phyloP scores from a whole-genome alignment of 2,888 invertebrate genomes.

The Mermis nigrescens region DNA sequence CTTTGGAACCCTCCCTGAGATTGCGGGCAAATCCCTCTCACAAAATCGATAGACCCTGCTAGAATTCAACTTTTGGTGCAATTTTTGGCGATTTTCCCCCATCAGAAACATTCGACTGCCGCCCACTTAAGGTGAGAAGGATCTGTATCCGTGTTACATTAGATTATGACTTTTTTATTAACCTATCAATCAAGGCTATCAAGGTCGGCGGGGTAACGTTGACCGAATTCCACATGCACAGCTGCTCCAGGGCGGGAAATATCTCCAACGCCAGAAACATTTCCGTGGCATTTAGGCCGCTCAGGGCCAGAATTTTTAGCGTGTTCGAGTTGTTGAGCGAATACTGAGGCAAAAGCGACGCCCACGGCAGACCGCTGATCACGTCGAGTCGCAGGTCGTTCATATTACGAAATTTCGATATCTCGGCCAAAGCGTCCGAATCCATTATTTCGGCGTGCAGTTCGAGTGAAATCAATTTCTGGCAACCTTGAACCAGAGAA shows the following conservation, averaged over 20 bases:
- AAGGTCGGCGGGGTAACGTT: background rate
- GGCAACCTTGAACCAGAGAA: background rate
- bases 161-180: background rate
- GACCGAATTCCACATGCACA: slow-evolving; percentile 5
- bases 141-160: too few relatives aligned
- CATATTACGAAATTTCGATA: background rate
- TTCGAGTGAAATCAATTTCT: background rate
- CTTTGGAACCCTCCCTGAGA: too few relatives aligned
- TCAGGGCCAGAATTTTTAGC: slow-evolving; percentile 3
- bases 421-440: background rate
- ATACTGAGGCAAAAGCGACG: background rate
- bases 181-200: background rate
- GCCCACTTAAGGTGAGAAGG: too few relatives aligned
- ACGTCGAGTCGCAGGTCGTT: slow-evolving; percentile 4
- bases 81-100: too few relatives aligned
- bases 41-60: too few relatives aligned
- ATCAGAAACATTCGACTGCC: too few relatives aligned
- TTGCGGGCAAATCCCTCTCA: too few relatives aligned
- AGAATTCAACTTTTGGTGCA: too few relatives aligned
- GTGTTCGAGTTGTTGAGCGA: background rate
- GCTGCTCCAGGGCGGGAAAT: slow-evolving; percentile 2
- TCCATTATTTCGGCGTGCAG: slow-evolving; percentile 4
- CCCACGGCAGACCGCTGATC: slow-evolving; percentile 1
- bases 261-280: background rate
- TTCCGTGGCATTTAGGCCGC: background rate